Evolutionary conservation across 2,113 vertebrate genomes (phyloP), one percentile per base, ranked within the genome.

Genomic region (Pycnonotus jocosus): DNA sequence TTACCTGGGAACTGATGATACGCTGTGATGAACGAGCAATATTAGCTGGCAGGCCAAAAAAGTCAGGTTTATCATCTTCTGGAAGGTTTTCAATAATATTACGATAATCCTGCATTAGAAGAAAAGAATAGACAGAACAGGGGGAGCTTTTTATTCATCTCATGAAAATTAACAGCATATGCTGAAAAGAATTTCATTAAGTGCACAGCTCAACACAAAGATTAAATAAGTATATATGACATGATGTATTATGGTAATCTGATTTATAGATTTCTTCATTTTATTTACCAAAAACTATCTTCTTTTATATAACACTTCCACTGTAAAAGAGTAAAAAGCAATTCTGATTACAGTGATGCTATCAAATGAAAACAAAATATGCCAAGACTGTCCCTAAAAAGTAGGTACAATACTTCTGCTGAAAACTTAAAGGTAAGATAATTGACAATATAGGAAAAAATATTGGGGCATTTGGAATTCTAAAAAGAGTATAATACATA

Each of bases 21-120:
- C 98, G 98, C 95, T 99, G 99, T 47, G 99, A 98, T 35, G 99
- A 99, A 76, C 98, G 98, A 82, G 99, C 99, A 47, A 99, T 99
- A 94, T 99, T 99, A 95, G 99, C 99, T 60, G 99, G 99, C 23
- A 99, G 98, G 87, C 99, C 99, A 93, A 99, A 99, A 97, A 99
- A 99, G 35, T 98, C 98, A 20, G 99, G 99, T 82, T 98, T 99
- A 96, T 99, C 99, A 61, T 99, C 98, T 96, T 99, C 99, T 45
- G 99, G 99, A 91, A 99, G 99, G 84, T 97, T 98, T 91, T 99
- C 98, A 84, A 99, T 99, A 93, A 99, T 91, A 35, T 93, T 97
- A 86, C 99, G 98, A 91, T 99, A 99, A 96, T 99, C 99, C 99
- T 99, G 80, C 33, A 78, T 35, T 82, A 47, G 48, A 86, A 94